phyloP scores from a whole-genome alignment of 1,140 invertebrate genomes.

The Idris sp. region DNA sequence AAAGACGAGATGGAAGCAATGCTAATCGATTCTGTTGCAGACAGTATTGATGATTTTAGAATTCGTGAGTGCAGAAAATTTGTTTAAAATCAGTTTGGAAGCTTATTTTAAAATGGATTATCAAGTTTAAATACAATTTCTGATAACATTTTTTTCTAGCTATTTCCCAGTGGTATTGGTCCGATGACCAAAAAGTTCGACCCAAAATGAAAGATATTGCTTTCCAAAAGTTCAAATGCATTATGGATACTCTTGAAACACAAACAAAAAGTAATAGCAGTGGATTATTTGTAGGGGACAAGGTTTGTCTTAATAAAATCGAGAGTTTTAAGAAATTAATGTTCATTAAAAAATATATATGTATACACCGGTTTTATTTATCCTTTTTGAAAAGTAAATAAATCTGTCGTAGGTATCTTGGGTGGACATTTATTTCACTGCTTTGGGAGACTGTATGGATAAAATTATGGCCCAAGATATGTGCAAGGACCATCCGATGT shows the following conservation, averaged over 20 bases:
- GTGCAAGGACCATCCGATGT: constrained; percentile 65
- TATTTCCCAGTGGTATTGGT: constrained; percentile 56
- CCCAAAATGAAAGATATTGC: constrained; percentile 64
- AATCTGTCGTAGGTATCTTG: constrained; percentile 76
- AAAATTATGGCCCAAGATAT: constrained; percentile 62
- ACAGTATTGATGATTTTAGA: constrained; percentile 66
- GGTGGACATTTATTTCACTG: constrained; percentile 72
- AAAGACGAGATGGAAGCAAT: constrained; percentile 60
- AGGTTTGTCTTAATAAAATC: constrained; percentile 68
- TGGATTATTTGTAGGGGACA: constrained; percentile 77
- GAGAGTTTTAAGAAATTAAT: no score
- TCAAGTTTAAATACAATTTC: no score
- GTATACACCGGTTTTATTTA: no score
- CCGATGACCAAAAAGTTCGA: constrained; percentile 60
- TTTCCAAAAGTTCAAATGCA: constrained; percentile 66
- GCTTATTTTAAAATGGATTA: no score
- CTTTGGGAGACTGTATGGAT: constrained; percentile 64
- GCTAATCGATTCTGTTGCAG: constrained; percentile 63
- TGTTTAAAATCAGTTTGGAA: no score
- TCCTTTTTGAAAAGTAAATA: no score
- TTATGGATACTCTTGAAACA: constrained; percentile 75
- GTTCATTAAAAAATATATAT: no score
- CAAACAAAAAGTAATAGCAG: constrained; percentile 75
- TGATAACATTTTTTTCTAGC: no score
- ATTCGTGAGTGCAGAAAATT: constrained; percentile 53